Evolutionary conservation across 2,888 invertebrate genomes (phyloP).

Genomic region (Drosophila seclusa): DNA sequence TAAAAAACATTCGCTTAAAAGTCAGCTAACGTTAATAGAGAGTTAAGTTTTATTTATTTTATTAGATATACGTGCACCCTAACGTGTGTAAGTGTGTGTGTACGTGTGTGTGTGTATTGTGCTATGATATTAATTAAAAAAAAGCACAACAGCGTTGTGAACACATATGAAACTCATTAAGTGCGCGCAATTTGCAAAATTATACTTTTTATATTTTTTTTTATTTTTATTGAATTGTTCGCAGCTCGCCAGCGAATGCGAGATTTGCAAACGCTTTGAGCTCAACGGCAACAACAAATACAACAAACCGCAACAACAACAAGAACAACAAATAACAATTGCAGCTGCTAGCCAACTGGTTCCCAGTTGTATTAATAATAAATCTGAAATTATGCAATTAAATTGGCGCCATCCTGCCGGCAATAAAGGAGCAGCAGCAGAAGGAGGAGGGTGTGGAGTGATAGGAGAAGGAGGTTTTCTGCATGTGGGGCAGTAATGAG

Average conservation of each 20-base stretch:
- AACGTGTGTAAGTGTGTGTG: not conserved
- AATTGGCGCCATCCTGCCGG: slow-evolving; percentile 53
- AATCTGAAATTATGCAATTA: slow-evolving; percentile 72
- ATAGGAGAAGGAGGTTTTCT: not conserved
- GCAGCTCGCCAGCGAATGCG: slow-evolving; percentile 35
- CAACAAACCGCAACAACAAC: slow-evolving; percentile 14
- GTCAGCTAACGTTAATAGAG: slow-evolving; percentile 22
- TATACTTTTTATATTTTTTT: slow-evolving; percentile 54
- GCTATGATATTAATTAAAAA: slow-evolving; percentile 69
- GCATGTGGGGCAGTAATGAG: slow-evolving; percentile 3
- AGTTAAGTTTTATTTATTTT: slow-evolving; percentile 30
- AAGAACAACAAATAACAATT: slow-evolving; percentile 16
- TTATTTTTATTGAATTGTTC: slow-evolving; percentile 73
- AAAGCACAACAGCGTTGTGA: slow-evolving; percentile 32
- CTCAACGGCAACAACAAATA: slow-evolving; percentile 22
- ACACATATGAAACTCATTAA: slow-evolving; percentile 70
- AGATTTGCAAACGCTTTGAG: slow-evolving; percentile 52
- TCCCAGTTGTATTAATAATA: slow-evolving; percentile 62
- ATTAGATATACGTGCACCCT: slow-evolving; percentile 9
- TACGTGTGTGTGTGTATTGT: slow-evolving; percentile 10
- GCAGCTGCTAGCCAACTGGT: slow-evolving; percentile 32
- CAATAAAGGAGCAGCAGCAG: slow-evolving; percentile 18
- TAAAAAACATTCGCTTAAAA: slow-evolving; percentile 21
- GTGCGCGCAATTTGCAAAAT: slow-evolving; percentile 66
- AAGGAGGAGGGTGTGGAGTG: not conserved